phyloP scores from a whole-genome alignment of 2,113 vertebrate genomes.

The Octodon degus region DNA sequence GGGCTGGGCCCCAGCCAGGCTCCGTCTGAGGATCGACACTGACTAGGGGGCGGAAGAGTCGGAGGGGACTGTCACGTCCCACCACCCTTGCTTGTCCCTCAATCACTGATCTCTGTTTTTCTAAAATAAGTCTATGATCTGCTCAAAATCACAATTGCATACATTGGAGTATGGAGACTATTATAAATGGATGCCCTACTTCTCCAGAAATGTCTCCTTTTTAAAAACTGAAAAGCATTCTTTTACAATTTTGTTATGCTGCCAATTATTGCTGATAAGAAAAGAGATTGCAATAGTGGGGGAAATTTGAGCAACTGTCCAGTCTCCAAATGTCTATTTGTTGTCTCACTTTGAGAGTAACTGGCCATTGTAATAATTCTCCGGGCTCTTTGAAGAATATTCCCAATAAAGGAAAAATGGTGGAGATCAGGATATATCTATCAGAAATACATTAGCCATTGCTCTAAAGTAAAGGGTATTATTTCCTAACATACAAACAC shows the following conservation, averaged over 20 bases:
- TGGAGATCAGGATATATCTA: not conserved
- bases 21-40: not conserved
- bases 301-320: slow-evolving; percentile 13
- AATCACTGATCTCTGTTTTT: not conserved
- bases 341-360: not conserved
- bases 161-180: not conserved
- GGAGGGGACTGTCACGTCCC: not conserved
- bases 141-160: not conserved
- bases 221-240: slow-evolving; percentile 25
- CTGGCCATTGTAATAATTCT: slow-evolving; percentile 2
- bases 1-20: not conserved
- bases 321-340: not conserved
- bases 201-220: not conserved
- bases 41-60: not conserved
- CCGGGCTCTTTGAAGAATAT: slow-evolving; percentile 30
- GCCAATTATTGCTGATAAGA: slow-evolving; percentile 36
- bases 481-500: not conserved
- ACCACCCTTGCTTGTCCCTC: not conserved
- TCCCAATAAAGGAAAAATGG: not conserved
- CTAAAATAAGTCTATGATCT: not conserved
- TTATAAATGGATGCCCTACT: not conserved
- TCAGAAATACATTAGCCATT: not conserved
- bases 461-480: not conserved
- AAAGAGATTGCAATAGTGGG: not conserved
- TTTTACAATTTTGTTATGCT: not conserved